Evolutionary conservation across 1,140 invertebrate species (phyloP).

Genomic region (Bombus ignitus): DNA sequence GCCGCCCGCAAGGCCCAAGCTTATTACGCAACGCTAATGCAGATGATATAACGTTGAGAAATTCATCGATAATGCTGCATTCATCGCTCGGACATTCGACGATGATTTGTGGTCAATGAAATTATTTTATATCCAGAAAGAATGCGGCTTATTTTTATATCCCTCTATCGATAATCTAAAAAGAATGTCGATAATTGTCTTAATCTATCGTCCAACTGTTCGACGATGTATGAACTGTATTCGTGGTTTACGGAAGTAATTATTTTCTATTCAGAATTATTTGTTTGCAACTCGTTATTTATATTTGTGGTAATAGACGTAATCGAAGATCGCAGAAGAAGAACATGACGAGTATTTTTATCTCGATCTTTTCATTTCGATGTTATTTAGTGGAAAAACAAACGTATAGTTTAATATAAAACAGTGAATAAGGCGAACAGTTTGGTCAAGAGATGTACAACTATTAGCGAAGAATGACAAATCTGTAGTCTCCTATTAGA

Average conservation of each 20-base stretch:
- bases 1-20: neutral
- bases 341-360: too few species aligned
- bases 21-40: slow-evolving; percentile 23
- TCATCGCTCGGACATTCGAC: neutral
- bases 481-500: too few species aligned
- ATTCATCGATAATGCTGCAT: slow-evolving; percentile 42
- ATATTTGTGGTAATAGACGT: neutral
- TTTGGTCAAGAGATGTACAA: too few species aligned
- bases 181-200: neutral
- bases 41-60: slow-evolving; percentile 47
- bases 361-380: too few species aligned
- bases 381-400: too few species aligned
- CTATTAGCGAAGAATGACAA: too few species aligned
- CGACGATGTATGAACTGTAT: neutral
- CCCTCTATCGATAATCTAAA: neutral
- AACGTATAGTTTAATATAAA: too few species aligned
- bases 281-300: neutral
- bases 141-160: neutral
- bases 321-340: too few species aligned
- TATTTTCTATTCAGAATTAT: too few species aligned
- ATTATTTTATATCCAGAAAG: neutral
- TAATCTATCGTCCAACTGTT: neutral
- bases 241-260: neutral
- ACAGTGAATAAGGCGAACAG: too few species aligned
- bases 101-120: neutral